Conservation (phyloP, 2,888 invertebrate genomes). For the Galerucella nymphaeae region DNA sequence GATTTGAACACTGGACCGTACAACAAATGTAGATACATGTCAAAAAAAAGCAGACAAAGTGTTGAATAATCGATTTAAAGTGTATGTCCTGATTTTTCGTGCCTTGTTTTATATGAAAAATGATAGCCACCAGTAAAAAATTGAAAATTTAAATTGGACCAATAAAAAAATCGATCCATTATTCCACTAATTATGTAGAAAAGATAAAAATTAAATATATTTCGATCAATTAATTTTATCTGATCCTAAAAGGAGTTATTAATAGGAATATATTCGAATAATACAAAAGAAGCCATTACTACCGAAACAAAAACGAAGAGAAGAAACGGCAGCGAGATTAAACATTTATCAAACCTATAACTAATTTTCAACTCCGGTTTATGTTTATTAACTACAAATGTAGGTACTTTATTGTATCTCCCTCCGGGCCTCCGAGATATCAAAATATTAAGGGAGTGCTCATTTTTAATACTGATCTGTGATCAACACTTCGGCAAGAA, state of each 20-base stretch:
- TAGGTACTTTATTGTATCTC: conserved; percentile 36
- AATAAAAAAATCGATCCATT: neutral
- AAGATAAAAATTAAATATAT: conserved; percentile 4
- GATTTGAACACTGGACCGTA: no score
- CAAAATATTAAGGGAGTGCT: conserved; percentile 39
- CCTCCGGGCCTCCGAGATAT: conserved; percentile 35
- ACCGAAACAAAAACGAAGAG: conserved; percentile 26
- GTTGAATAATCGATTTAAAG: no score
- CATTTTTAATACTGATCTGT: no score
- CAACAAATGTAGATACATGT: no score
- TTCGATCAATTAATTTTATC: conserved; percentile 25
- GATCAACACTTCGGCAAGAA: conserved; percentile 26
- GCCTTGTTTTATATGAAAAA: no score
- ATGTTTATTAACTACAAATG: conserved; percentile 42
- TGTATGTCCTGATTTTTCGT: no score
- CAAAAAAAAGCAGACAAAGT: no score
- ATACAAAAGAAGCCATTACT: conserved; percentile 21
- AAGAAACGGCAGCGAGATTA: conserved; percentile 21
- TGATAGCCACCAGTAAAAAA: no score
- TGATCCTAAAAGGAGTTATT: conserved; percentile 21
- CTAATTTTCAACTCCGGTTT: conserved; percentile 38
- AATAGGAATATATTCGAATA: conserved; percentile 3
- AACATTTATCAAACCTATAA: conserved; percentile 43
- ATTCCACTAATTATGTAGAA: neutral
- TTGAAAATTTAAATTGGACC: no score